phyloP scores from a whole-genome alignment of 2,888 invertebrate species.

The Caenorhabditis zanzibari region DNA sequence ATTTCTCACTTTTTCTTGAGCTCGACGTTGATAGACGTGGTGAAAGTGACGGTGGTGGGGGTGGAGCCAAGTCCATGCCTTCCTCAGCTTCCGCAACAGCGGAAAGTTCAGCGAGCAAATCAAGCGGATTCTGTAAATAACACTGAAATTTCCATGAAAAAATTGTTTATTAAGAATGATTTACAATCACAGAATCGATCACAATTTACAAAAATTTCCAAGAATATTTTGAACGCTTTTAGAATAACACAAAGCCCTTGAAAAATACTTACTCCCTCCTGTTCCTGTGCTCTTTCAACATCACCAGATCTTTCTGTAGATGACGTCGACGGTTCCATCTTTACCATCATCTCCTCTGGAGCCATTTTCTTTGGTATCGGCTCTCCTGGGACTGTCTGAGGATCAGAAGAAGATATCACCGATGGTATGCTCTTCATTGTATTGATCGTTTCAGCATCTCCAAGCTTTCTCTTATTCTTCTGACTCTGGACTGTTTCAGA shows the following conservation, averaged over 20 bases:
- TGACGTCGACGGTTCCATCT: too few relatives aligned
- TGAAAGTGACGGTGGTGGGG: background rate
- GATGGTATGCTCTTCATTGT: background rate
- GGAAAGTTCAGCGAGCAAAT: constrained; percentile 40
- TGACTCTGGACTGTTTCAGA: background rate
- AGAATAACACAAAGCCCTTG: too few relatives aligned
- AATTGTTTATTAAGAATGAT: too few relatives aligned
- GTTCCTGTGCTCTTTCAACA: too few relatives aligned
- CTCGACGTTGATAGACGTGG: background rate
- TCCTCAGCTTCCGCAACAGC: constrained; percentile 25
- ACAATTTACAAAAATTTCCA: too few relatives aligned
- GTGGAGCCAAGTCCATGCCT: background rate
- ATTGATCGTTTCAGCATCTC: too few relatives aligned
- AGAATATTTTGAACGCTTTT: too few relatives aligned
- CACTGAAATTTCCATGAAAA: too few relatives aligned
- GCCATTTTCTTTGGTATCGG: background rate
- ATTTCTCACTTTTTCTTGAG: background rate
- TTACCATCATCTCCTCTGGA: background rate
- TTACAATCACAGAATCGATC: too few relatives aligned
- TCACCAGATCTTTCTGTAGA: too few relatives aligned
- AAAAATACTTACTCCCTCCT: too few relatives aligned
- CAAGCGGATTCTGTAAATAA: constrained; percentile 40
- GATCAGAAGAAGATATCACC: background rate
- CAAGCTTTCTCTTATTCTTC: background rate
- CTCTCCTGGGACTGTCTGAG: constrained; percentile 4